phyloP scores from a whole-genome alignment of 2,113 vertebrate genomes.

The Actenoides lindsayi region DNA sequence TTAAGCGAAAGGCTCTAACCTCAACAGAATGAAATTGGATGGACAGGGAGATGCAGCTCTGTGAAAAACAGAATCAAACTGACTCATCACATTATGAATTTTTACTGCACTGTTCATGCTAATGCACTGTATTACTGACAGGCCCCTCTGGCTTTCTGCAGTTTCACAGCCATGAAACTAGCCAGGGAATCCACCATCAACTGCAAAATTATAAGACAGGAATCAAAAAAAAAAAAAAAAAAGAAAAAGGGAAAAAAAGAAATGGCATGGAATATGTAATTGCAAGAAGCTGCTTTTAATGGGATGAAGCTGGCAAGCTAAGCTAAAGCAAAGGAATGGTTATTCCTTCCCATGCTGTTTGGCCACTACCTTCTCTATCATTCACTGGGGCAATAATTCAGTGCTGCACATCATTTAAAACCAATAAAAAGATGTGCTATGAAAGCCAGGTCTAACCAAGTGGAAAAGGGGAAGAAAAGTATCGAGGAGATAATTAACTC shows the following conservation, averaged over 20 bases:
- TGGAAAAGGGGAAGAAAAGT: slow-evolving; percentile 39
- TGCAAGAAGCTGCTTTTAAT: slow-evolving; percentile 6
- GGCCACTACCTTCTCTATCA: background rate
- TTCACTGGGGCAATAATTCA: slow-evolving; percentile 26
- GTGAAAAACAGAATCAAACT: slow-evolving; percentile 69
- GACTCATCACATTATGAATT: slow-evolving; percentile 72
- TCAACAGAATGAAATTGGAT: slow-evolving; percentile 60
- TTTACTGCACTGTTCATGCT: slow-evolving; percentile 48
- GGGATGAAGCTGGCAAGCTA: slow-evolving; percentile 9
- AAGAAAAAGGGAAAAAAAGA: background rate
- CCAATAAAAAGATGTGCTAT: slow-evolving; percentile 25
- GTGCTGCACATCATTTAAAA: slow-evolving; percentile 26
- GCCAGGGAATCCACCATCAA: slow-evolving; percentile 26
- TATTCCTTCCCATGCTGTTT: background rate
- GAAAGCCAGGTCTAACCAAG: slow-evolving; percentile 17
- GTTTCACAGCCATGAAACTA: slow-evolving; percentile 51
- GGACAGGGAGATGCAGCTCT: slow-evolving; percentile 61
- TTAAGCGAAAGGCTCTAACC: slow-evolving; percentile 66
- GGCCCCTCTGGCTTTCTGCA: slow-evolving; percentile 66
- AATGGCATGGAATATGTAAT: background rate
- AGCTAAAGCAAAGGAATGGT: background rate
- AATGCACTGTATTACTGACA: slow-evolving; percentile 53
- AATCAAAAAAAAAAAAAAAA: background rate
- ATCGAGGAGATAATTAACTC: slow-evolving; percentile 56
- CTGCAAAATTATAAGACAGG: slow-evolving; percentile 10